Evolutionary conservation across 2,113 vertebrate genomes (phyloP).

Genomic region (Neomonachus schauinslandi): DNA sequence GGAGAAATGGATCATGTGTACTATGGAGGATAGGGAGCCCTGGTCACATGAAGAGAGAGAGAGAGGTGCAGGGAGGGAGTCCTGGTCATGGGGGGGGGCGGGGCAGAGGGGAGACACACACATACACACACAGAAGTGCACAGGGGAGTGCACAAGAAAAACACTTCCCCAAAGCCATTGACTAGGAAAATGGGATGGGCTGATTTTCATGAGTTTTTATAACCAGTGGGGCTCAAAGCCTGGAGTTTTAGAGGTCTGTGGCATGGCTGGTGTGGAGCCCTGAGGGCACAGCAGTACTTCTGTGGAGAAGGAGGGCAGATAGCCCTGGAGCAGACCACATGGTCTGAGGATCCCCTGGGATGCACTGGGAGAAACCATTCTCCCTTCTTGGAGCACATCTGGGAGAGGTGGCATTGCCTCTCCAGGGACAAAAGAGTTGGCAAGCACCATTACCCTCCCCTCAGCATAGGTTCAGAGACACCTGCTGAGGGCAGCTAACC

Average conservation of each 20-base stretch:
- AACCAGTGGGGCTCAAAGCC: neutral
- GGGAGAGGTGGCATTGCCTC: neutral
- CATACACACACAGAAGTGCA: neutral
- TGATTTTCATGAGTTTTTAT: neutral
- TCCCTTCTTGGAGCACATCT: neutral
- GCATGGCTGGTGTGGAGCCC: neutral
- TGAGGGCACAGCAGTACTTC: neutral
- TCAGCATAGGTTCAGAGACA: neutral
- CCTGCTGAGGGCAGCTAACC: neutral
- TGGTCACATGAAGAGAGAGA: neutral
- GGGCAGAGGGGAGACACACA: neutral
- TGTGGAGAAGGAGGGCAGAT: neutral
- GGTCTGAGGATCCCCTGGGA: neutral
- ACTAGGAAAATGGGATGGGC: neutral
- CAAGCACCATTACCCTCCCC: neutral
- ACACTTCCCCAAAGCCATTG: neutral
- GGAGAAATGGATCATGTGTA: neutral
- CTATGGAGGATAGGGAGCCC: neutral
- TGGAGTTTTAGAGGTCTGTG: neutral
- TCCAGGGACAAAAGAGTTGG: neutral
- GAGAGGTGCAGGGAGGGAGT: neutral
- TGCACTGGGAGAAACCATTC: neutral
- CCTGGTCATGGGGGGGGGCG: neutral
- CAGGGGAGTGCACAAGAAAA: neutral
- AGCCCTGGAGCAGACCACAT: neutral